Percentiles rank a stretch among this genome's conserved stretches.
phyloP scores from a whole-genome alignment of 2,797 vertebrate genomes.

The Stomatorhinus walkeri region DNA sequence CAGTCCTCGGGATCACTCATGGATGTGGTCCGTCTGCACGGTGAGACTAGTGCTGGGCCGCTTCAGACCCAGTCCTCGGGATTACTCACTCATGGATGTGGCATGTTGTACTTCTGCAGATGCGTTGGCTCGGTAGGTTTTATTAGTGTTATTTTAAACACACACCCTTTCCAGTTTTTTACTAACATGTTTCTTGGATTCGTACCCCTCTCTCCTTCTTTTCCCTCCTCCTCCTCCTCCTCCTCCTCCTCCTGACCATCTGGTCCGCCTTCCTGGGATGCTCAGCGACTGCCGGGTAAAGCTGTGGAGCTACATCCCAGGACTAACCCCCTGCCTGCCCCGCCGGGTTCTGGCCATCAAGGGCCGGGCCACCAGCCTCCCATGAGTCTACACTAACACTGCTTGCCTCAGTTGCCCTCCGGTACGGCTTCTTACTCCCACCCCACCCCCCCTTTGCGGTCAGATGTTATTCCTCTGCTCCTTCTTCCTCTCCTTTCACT shows the following conservation, averaged over 20 bases:
- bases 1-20: neutral
- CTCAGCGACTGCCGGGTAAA: constrained; percentile 97
- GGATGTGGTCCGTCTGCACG: neutral
- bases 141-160: neutral
- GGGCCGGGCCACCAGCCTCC: constrained; percentile 94
- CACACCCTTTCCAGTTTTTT: neutral
- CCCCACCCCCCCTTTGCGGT: neutral
- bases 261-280: constrained; percentile 39
- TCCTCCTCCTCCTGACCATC: neutral
- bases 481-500: constrained; percentile 17
- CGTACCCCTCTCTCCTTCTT: constrained; percentile 23
- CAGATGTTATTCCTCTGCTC: constrained; percentile 29
- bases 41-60: neutral
- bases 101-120: neutral
- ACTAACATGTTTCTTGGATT: neutral
- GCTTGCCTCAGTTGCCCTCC: constrained; percentile 47
- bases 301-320: constrained; percentile 96
- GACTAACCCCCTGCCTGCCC: constrained; percentile 95
- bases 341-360: constrained; percentile 97
- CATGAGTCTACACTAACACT: constrained; percentile 66
- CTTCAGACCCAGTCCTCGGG: neutral
- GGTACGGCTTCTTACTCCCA: constrained; percentile 35
- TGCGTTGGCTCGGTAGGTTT: neutral
- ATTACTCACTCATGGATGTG: neutral
- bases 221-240: neutral